phyloP scores from a whole-genome alignment of 2,797 vertebrate genomes.

The Psittacula echo region DNA sequence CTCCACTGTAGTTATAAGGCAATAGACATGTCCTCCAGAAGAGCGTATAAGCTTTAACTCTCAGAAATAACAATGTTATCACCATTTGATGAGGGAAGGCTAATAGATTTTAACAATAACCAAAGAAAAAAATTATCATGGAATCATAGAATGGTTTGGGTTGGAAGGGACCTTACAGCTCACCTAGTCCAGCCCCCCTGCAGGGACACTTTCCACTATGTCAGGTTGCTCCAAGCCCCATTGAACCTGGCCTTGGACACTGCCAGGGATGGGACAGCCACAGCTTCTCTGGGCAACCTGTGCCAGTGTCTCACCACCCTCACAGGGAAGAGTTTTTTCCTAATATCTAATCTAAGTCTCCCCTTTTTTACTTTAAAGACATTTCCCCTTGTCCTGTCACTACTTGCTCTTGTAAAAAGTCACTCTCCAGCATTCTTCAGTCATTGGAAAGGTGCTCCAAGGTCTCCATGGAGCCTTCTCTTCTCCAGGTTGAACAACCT shows the following conservation, averaged over 20 bases:
- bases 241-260: neutral
- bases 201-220: neutral
- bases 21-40: neutral
- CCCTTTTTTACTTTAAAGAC: neutral
- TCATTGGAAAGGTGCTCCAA: neutral
- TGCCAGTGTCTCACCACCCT: neutral
- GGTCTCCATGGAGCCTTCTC: neutral
- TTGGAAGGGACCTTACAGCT: neutral
- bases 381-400: neutral
- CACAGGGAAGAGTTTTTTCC: neutral
- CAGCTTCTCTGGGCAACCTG: neutral
- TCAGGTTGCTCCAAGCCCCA: neutral
- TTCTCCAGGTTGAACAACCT: neutral
- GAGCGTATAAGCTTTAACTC: neutral
- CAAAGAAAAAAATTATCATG: neutral
- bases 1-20: neutral
- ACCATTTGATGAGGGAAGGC: neutral
- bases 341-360: neutral
- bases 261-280: neutral
- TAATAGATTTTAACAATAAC: conserved; percentile 7
- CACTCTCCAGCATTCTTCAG: neutral
- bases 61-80: neutral
- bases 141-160: neutral
- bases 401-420: neutral
- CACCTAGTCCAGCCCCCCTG: neutral